phyloP scores from a whole-genome alignment of 2,888 invertebrate genomes.

The Oligia fasciuncula region DNA sequence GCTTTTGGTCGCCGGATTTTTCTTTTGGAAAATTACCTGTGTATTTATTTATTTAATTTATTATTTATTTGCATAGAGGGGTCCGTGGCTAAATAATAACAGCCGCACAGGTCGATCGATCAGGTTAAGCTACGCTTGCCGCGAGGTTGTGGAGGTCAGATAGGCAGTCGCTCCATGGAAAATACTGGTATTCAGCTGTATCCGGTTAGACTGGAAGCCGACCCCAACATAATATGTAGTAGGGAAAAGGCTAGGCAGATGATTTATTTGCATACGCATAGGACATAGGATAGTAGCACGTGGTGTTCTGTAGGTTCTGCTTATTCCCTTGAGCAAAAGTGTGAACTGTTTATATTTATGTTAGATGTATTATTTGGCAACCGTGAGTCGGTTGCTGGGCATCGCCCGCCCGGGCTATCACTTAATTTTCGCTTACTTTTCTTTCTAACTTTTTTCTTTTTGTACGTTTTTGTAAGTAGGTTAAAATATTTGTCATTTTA shows the following conservation, averaged over 20 bases:
- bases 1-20: not conserved
- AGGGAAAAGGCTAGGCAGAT: too few relatives aligned
- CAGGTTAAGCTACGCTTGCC: too few relatives aligned
- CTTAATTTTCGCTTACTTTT: not conserved
- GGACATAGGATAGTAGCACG: too few relatives aligned
- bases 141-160: too few relatives aligned
- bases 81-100: too few relatives aligned
- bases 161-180: too few relatives aligned
- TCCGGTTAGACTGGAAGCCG: too few relatives aligned
- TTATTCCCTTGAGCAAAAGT: not conserved
- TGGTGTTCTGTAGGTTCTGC: not conserved
- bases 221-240: too few relatives aligned
- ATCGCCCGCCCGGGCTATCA: not conserved
- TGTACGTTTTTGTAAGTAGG: not conserved
- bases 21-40: not conserved
- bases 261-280: too few relatives aligned
- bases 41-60: not conserved
- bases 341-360: not conserved
- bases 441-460: not conserved
- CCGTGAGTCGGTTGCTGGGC: not conserved
- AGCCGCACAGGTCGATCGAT: too few relatives aligned
- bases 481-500: slow-evolving; percentile 2
- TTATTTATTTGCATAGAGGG: too few relatives aligned
- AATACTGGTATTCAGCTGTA: too few relatives aligned
- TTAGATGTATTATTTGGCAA: not conserved